These are phyloP conservation scores for Diplodus puntazzo DNA, from an alignment of 2,797 vertebrate genomes.

Conservation along the genomic window DNA sequence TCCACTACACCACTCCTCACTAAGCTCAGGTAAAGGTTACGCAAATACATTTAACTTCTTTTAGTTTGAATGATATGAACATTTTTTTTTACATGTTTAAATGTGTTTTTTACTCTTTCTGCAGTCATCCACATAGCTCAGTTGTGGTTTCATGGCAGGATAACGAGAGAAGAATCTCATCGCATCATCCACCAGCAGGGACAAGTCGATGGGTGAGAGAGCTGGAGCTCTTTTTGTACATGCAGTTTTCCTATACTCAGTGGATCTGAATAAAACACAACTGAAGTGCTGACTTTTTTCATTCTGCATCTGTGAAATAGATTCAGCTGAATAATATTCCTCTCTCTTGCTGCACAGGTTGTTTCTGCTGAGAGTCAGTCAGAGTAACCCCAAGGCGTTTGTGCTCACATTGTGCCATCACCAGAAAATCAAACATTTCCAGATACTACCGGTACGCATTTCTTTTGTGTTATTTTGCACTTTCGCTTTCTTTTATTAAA, in stretches of 20 bases:
- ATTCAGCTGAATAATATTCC: not conserved
- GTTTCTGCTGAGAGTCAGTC: slow-evolving; percentile 97
- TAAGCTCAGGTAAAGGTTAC: slow-evolving; percentile 90
- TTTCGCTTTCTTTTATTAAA: not conserved
- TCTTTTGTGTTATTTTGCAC: not conserved
- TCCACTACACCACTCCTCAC: slow-evolving; percentile 92
- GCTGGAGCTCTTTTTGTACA: not conserved
- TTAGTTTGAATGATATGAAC: not conserved
- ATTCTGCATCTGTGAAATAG: not conserved
- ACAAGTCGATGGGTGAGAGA: slow-evolving; percentile 95
- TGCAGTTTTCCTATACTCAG: not conserved
- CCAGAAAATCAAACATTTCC: slow-evolving; percentile 99
- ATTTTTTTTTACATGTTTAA: not conserved
- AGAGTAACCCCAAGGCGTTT: slow-evolving; percentile 99
- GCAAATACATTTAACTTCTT: not conserved
- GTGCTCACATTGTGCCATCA: slow-evolving; percentile 99
- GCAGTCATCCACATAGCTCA: slow-evolving; percentile 97
- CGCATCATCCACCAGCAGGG: slow-evolving; percentile 97
- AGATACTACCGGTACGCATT: slow-evolving; percentile 94
- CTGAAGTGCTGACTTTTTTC: no score
- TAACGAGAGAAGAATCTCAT: slow-evolving; percentile 97
- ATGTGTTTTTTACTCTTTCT: not conserved
- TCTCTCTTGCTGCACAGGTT: slow-evolving; percentile 82
- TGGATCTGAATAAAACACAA: not conserved
- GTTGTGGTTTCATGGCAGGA: slow-evolving; percentile 98